Base-by-base conservation (phyloP, 2,888 invertebrate species). In the Trichacis sp. region DNA sequence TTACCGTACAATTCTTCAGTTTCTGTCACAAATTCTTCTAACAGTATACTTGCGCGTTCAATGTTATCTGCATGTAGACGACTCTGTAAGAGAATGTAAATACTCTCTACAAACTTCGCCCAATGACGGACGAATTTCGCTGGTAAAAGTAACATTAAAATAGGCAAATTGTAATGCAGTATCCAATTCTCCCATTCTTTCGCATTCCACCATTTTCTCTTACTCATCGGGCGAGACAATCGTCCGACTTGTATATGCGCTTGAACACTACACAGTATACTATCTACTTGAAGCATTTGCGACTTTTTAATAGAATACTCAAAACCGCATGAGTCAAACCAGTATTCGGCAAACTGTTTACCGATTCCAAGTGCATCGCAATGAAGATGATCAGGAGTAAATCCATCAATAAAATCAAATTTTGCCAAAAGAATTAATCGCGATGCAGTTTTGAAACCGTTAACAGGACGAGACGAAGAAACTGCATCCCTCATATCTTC, bases 331-430 rank as follows among this genome's bases (percentile, higher is more conserved):
- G 29, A 15, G 1, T 33, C 15, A 42, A 56, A 40, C 42, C 40
- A 48, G n/a, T 53, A 57, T 8, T 50, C 33, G 9, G 38, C 11
- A 45, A 66, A 46, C 33, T 66, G 24, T 24, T 24, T 8, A 5
- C 4, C 24, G 8, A 24, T 24, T 3, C 24, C 24, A 3, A 24
- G 8, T 43, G 45, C 18, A 19, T 11, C 36, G 48, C 36, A 55
- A 53, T 0, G 52, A 54, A 11, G 53, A 14, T 3, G 15, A n/a
- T 9, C 40, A 1, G 14, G 18, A 0, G 57, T 55, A 48, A 50
- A 64, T 3, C 59, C 56, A 1, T 15, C 5, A 15, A 68, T 56
- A 1, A 65, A 55, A 5, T 63, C 47, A 47, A 62, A 66, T 4
- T 54, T 8, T n/a, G 42, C 9, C 24, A 66, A 47, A 18, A 50